Base-by-base conservation (phyloP, 2,797 vertebrate species). In the Rachycentron canadum region DNA sequence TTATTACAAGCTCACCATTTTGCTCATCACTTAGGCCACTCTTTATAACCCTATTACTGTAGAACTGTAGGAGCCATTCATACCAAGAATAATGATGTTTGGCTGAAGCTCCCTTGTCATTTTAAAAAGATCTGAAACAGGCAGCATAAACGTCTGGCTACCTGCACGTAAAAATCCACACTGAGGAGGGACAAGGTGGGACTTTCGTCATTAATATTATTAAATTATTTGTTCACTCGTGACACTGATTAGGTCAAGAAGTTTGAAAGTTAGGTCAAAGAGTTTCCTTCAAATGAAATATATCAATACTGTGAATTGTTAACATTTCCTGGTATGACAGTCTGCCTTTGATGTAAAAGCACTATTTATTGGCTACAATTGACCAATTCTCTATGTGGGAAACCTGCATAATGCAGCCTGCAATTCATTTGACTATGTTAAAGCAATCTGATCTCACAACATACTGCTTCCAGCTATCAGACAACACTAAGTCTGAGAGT, bases 31-130 rank as follows among this genome's bases (percentile, higher is more conserved):
- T 55, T 19, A 1, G 13, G 25, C 26, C 14, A 32, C 32, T 40
- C n/a, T 72, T 69, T 67, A 69, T 34, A 63, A 3, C 53, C 30
- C 9, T 41, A 21, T 5, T 61, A 19, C 21, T 52, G 59, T 25
- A 59, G 21, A 81, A 56, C 63, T 63, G 19, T 70, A 12, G 12
- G 12, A 72, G 60, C 59, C 50, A 55, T 63, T 79, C 59, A 73
- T 59, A 25, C 3, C 10, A 69, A 34, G 43, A 53, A 75, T 47
- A 65, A 74, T 32, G 32, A 53, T 2, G 32, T 59, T 43, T 67
- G 36, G 58, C n/a, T 52, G 7, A 30, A 58, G n/a, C 9, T 60
- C 26, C 19, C 23, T 25, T 50, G 17, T 50, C 28, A 47, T 25
- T 38, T 40, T 25, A 38, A 19, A 26, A 26, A 43, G n/a, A 38